phyloP scores from a whole-genome alignment of 2,888 invertebrate genomes.

The Volucella inanis region DNA sequence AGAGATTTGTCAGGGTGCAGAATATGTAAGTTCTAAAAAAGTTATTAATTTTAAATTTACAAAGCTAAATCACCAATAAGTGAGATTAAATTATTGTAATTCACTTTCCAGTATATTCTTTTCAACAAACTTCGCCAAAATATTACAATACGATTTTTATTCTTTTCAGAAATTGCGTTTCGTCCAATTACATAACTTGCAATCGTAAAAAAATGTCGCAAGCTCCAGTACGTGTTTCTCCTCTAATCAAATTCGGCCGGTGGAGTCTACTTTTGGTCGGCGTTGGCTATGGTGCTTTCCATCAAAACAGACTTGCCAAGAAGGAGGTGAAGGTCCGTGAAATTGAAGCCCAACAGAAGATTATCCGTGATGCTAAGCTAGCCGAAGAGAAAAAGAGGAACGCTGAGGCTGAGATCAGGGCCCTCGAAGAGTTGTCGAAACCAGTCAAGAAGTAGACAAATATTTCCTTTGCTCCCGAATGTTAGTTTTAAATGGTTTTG shows the following conservation, averaged over 20 bases:
- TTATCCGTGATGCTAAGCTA: slow-evolving; percentile 87
- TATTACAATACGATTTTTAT: not conserved
- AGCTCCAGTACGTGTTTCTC: slow-evolving; percentile 90
- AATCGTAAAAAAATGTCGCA: slow-evolving; percentile 79
- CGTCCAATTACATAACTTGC: slow-evolving; percentile 70
- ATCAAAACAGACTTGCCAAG: slow-evolving; percentile 88
- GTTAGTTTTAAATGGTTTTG: slow-evolving; percentile 41
- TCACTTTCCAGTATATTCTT: not conserved
- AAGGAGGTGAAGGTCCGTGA: slow-evolving; percentile 87
- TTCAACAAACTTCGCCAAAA: not conserved
- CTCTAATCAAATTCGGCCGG: slow-evolving; percentile 91
- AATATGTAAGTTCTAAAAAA: slow-evolving; percentile 30
- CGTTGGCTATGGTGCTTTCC: slow-evolving; percentile 89
- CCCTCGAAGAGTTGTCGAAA: slow-evolving; percentile 74
- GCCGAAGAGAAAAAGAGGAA: slow-evolving; percentile 88
- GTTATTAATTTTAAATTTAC: slow-evolving; percentile 31
- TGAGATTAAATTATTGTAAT: too few relatives aligned
- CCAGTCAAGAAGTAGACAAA: slow-evolving; percentile 75
- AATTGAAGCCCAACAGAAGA: slow-evolving; percentile 87
- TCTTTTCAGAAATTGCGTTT: slow-evolving; percentile 44
- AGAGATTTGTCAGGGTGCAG: slow-evolving; percentile 43
- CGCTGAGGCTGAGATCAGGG: slow-evolving; percentile 82
- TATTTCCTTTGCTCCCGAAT: not conserved
- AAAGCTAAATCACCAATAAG: not conserved
- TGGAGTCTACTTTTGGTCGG: slow-evolving; percentile 91